These are phyloP conservation scores for Mormyrus lacerda DNA, from an alignment of 2,113 vertebrate genomes.

Conservation along the genomic window DNA sequence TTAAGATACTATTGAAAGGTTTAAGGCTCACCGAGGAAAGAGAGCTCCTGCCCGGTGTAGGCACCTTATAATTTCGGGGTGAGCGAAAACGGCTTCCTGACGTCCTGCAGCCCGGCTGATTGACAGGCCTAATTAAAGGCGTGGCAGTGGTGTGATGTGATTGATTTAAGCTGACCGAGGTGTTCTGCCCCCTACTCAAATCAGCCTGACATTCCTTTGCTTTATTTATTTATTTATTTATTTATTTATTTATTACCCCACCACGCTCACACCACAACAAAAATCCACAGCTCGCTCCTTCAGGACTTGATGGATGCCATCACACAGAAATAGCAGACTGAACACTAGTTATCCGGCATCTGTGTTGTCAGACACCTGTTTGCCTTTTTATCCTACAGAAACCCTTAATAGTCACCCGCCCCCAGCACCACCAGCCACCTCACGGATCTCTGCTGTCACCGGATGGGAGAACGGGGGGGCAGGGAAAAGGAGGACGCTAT, in stretches of 20 bases:
- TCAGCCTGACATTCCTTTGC: conserved; percentile 27
- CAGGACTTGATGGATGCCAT: conserved; percentile 30
- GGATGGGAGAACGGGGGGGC: conserved; percentile 27
- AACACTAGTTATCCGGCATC: conserved; percentile 39
- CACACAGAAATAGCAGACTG: conserved; percentile 34
- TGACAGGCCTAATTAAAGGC: conserved; percentile 48
- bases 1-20: conserved; percentile 27
- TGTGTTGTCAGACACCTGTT: conserved; percentile 35
- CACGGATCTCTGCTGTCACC: conserved; percentile 13
- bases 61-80: conserved; percentile 25
- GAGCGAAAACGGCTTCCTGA: conserved; percentile 33
- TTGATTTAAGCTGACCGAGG: conserved; percentile 38
- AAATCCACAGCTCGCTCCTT: conserved; percentile 14
- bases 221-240: conserved; percentile 17
- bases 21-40: conserved; percentile 12
- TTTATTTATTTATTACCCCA: conserved; percentile 1
- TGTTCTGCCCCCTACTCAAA: conserved; percentile 25
- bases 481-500: conserved; percentile 30
- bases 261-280: not conserved
- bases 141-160: conserved; percentile 39
- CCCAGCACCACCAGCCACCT: not conserved
- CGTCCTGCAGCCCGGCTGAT: conserved; percentile 32
- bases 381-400: conserved; percentile 35
- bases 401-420: not conserved
- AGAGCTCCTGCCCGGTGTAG: conserved; percentile 21